Conservation (phyloP, 2,888 invertebrate species). For the Tipula unca region DNA sequence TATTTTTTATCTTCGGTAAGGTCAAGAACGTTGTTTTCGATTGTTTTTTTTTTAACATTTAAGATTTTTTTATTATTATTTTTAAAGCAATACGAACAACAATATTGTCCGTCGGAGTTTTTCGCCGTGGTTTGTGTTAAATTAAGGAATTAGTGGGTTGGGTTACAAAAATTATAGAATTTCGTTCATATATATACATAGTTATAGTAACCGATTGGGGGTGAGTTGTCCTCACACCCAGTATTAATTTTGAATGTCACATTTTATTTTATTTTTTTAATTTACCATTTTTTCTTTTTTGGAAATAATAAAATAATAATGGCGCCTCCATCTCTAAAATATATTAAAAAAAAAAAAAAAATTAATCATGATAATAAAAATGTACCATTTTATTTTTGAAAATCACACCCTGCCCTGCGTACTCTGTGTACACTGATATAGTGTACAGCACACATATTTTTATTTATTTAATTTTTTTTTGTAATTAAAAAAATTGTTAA, state of each 20-base stretch:
- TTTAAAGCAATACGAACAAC: not conserved
- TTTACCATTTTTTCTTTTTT: not conserved
- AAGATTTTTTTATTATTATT: not conserved
- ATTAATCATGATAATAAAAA: not conserved
- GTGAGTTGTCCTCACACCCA: not conserved
- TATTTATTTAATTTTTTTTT: constrained; percentile 2
- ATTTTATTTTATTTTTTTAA: not conserved
- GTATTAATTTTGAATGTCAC: not conserved
- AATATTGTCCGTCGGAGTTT: not conserved
- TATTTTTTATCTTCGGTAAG: not conserved
- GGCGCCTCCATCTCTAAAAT: not conserved
- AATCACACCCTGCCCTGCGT: not conserved
- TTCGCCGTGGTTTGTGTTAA: not conserved
- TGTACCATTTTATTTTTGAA: not conserved
- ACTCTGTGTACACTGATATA: not conserved
- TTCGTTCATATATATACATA: too few species aligned
- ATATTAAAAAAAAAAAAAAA: not conserved
- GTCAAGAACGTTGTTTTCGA: not conserved
- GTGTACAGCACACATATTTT: not conserved
- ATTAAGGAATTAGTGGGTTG: too few species aligned
- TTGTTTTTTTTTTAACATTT: not conserved
- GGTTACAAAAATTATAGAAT: too few species aligned
- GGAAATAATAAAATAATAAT: not conserved
- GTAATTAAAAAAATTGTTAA: constrained; percentile 8
- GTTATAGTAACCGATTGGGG: too few species aligned